A percentile compares a stretch with the other conserved stretches of the same genome.
Conservation (phyloP, 2,113 vertebrate genomes). For the Mustela nigripes region DNA sequence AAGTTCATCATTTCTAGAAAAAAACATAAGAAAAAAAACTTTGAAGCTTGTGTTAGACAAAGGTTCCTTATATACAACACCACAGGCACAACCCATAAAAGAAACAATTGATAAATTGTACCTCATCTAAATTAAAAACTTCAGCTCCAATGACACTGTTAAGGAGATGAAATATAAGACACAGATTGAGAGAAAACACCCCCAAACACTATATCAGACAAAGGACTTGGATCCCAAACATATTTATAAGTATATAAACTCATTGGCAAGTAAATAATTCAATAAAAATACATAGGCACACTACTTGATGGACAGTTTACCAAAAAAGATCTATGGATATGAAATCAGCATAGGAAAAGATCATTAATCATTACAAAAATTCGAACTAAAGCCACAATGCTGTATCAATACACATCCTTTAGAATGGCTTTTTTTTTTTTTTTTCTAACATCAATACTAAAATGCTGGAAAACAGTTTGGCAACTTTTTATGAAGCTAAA, state of each 20-base stretch:
- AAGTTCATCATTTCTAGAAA: neutral
- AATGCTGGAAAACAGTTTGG: neutral
- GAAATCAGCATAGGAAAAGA: neutral
- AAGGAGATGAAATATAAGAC: neutral
- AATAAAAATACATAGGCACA: neutral
- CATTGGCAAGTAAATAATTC: neutral
- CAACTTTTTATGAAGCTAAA: neutral
- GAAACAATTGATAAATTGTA: neutral
- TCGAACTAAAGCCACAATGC: constrained; percentile 39
- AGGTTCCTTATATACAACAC: neutral
- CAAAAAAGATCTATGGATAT: neutral
- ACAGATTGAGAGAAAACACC: neutral
- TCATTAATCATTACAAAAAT: constrained; percentile 31
- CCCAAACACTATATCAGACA: neutral
- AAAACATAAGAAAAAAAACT: neutral
- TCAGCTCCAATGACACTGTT: neutral
- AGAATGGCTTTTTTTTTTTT: neutral
- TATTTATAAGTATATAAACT: constrained; percentile 38
- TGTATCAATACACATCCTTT: neutral
- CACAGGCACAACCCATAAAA: constrained; percentile 24
- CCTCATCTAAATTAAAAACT: neutral
- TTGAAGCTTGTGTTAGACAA: neutral
- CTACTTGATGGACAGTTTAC: neutral
- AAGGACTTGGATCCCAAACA: neutral
- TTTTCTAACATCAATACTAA: neutral